phyloP scores from a whole-genome alignment of 2,797 vertebrate species.

The Arrhamphus sclerolepis region DNA sequence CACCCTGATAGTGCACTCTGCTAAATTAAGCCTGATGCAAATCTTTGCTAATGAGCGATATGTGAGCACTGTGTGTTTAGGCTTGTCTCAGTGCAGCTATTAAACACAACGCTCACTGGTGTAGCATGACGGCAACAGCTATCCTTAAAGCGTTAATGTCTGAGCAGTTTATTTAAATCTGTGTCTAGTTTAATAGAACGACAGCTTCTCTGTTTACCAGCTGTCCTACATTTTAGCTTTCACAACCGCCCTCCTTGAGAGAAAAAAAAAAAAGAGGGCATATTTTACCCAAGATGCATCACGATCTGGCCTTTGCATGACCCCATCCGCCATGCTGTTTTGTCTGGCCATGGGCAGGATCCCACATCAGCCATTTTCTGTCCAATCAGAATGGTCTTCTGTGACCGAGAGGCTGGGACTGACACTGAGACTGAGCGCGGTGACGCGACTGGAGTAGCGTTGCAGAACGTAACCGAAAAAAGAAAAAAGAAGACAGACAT shows the following conservation, averaged over 20 bases:
- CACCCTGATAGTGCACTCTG: slow-evolving; percentile 65
- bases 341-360: slow-evolving; percentile 57
- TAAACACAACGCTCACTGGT: slow-evolving; percentile 49
- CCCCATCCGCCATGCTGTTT: slow-evolving; percentile 60
- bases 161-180: slow-evolving; percentile 64
- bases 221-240: slow-evolving; percentile 61
- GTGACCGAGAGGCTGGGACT: slow-evolving; percentile 10
- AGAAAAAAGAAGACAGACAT: not conserved
- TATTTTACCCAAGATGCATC: slow-evolving; percentile 71
- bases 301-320: slow-evolving; percentile 73
- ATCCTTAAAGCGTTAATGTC: slow-evolving; percentile 39
- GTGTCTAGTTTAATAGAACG: slow-evolving; percentile 54
- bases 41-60: slow-evolving; percentile 72
- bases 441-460: slow-evolving; percentile 10
- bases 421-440: not conserved
- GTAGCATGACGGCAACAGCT: slow-evolving; percentile 42
- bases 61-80: slow-evolving; percentile 66
- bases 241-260: slow-evolving; percentile 37
- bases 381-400: slow-evolving; percentile 64
- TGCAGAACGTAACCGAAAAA: slow-evolving; percentile 5
- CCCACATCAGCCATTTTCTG: slow-evolving; percentile 29
- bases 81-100: slow-evolving; percentile 54
- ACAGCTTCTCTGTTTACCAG: slow-evolving; percentile 56
- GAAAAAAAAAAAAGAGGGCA: slow-evolving; percentile 44
- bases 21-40: slow-evolving; percentile 74